Conservation (phyloP, 2,113 vertebrate species). For the Amphiprion percula region DNA sequence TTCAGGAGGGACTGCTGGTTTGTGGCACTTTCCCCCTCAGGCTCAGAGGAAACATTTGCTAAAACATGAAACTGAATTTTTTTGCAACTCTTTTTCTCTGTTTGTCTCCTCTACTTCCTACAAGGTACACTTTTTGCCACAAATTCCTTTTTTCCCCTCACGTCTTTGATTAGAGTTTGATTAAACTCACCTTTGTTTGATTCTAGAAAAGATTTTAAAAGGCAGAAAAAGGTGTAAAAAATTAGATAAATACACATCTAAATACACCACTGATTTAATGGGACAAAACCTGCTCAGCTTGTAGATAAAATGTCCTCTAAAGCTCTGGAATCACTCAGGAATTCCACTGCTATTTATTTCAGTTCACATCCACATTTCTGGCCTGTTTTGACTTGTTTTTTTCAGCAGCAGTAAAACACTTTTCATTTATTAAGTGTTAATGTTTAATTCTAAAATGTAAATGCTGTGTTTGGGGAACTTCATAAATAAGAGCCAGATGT, state of each 20-base stretch:
- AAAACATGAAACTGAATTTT: conserved; percentile 32
- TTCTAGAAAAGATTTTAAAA: background rate
- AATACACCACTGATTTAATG: background rate
- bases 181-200: background rate
- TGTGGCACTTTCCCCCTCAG: conserved; percentile 44
- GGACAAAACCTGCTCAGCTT: background rate
- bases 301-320: background rate
- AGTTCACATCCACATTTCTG: background rate
- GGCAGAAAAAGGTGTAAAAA: background rate
- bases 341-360: background rate
- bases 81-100: background rate
- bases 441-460: background rate
- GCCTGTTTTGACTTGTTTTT: conserved; percentile 28
- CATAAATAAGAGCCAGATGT: background rate
- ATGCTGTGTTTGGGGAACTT: background rate
- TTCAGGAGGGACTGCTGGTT: conserved; percentile 41
- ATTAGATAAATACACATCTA: background rate
- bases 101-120: background rate
- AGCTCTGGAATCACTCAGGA: background rate
- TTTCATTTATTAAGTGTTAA: background rate
- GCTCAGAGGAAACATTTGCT: conserved; percentile 51
- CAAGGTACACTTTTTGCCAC: background rate
- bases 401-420: conserved; percentile 9
- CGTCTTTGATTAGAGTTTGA: too few relatives aligned
- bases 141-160: background rate